Evolutionary conservation across 2,113 vertebrate species (phyloP), one percentile per base, ranked within the genome.

Genomic region (Callipepla californica): DNA sequence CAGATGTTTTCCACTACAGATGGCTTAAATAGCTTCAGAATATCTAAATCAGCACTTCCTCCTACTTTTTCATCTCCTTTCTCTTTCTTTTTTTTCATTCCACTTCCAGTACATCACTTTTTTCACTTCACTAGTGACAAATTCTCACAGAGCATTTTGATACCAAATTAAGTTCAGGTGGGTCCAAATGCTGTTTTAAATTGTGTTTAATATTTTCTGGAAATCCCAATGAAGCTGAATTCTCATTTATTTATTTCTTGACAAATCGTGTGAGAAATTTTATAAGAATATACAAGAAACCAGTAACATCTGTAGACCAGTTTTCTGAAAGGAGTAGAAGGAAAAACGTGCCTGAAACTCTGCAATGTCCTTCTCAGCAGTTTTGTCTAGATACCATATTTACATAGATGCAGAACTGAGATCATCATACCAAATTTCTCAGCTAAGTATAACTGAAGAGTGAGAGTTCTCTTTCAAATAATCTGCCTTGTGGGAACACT

Each of bases 111-210:
- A 30, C 20, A 76, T 45, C 42, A 28, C 25, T 89, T 95, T 87
- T 78, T 42, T 76, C 67, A 69, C 21, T 85, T 72, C 23, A 50
- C 83, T 85, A 83, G 82, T 67, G 74, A 77, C 59, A 77, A 63
- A 19, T 73, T 89, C 53, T 87, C 65, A 63, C 28, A 4, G 89
- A 87, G 84, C 30, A 8, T 53, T 81, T 95, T 53, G 44, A 59
- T 94, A 82, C 61, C 66, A 53, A 87, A 61, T 79, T 79, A 87
- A 85, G 75, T 94, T 95, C 72, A 89, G 4, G 62, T 87, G 59
- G 85, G 40, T 68, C 74, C 58, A 94, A 76, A 73, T 40, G 30
- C 28, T 85, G 58, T 73, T 93, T 87, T 79, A 53, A 85, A 25
- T 81, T 48, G 7, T 30, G n/a, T 42, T 75, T 67, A 75, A 76